Base-by-base conservation (phyloP, 2,888 invertebrate genomes). In the Morpho achilles region DNA sequence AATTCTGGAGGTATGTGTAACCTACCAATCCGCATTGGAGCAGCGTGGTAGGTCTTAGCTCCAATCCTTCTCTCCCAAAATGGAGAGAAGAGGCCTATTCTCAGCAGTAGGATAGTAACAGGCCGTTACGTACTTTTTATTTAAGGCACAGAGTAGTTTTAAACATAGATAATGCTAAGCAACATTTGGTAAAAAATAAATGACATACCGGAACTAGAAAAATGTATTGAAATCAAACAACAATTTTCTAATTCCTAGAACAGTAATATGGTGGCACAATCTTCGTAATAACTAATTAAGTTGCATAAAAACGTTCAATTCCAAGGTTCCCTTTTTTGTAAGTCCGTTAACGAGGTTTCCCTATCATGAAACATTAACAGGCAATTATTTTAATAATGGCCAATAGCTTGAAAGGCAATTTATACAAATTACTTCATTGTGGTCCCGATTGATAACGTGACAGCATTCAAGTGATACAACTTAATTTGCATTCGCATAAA, bases 401-500 rank as follows among this genome's bases (percentile, higher is more conserved):
- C 60, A 51, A 54, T 60, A 61, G 59, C 53, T 57, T 54, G 53
- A 59, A 63, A 64, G 58, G 58, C 65, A 65, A 65, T 67, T 67
- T 60, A 59, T 61, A 64, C 53, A 60, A 59, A 67, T 69, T 58
- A 58, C 56, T 50, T 53, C 50, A 61, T 68, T 70, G 67, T 65
- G 45, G 47, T 53, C 48, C 50, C 66, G 65, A 70, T 70, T 64
- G 69, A 45, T 55, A 66, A 67, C 69, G 65, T 67, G 69, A 69
- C 67, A 66, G 59, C 61, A 61, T 63, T 58, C 58, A 55, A 43
- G 50, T 23, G 23, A 57, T 46, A 59, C 43, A 59, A 41, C 32
- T 9, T 22, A 46, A 46, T 52, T 41, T 45, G 39, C 47, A n/a
- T 39, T 43, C n/a, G 1, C 9, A n/a, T 10, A 16, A 60, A 49